Evolutionary conservation across 1,140 invertebrate genomes (phyloP).

Genomic region (Drosophila teissieri): DNA sequence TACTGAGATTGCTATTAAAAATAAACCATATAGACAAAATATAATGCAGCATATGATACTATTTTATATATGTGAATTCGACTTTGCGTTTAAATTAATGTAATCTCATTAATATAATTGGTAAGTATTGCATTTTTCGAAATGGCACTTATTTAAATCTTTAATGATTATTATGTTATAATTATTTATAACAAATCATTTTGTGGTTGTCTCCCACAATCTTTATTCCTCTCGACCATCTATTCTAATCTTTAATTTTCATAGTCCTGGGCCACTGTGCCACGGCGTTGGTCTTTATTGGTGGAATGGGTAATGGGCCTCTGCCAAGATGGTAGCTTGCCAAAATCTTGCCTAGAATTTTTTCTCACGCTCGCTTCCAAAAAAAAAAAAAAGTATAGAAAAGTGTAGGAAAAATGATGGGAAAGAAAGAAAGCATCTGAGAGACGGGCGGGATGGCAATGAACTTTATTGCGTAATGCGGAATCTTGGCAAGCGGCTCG

Average conservation of each 20-base stretch:
- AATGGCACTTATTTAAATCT: too few species aligned
- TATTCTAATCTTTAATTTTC: constrained; percentile 36
- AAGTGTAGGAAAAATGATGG: constrained; percentile 63
- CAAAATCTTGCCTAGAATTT: constrained; percentile 73
- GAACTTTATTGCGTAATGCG: constrained; percentile 75
- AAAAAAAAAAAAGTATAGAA: constrained; percentile 34
- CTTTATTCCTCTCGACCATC: constrained; percentile 4
- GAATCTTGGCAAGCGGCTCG: constrained; percentile 73
- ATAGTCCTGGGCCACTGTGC: constrained; percentile 48
- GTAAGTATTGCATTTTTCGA: too few species aligned
- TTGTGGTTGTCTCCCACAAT: neutral
- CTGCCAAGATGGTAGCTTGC: constrained; percentile 78
- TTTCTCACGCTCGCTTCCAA: constrained; percentile 78
- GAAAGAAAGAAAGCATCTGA: constrained; percentile 42
- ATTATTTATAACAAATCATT: neutral
- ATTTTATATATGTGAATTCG: too few species aligned
- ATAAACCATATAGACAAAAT: too few species aligned
- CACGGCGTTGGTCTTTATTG: constrained; percentile 4
- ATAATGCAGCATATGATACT: too few species aligned
- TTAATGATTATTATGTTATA: neutral
- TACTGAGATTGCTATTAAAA: too few species aligned
- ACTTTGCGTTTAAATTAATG: too few species aligned
- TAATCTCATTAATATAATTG: too few species aligned
- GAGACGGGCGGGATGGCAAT: constrained; percentile 48
- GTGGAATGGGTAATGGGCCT: constrained; percentile 58